phyloP scores from a whole-genome alignment of 2,113 vertebrate species.

The Toxostoma redivivum region DNA sequence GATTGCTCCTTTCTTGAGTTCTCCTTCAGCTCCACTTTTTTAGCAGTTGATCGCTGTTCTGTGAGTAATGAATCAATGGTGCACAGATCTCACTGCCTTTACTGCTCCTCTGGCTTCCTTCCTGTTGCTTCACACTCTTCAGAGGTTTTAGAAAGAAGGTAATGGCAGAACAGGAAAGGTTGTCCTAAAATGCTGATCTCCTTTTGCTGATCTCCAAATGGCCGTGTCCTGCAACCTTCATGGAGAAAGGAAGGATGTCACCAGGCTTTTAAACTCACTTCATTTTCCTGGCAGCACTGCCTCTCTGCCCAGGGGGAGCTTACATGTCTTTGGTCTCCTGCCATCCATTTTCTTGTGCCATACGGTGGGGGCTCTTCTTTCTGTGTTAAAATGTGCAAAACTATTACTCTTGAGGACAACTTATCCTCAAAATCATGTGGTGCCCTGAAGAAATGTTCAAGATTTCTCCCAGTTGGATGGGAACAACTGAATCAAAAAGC shows the following conservation, averaged over 20 bases:
- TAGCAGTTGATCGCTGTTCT: not conserved
- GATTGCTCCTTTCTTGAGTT: not conserved
- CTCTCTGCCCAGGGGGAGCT: not conserved
- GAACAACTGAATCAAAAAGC: not conserved
- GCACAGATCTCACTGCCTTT: not conserved
- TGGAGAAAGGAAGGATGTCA: not conserved
- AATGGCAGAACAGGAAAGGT: not conserved
- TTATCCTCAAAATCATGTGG: not conserved
- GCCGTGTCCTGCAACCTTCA: not conserved
- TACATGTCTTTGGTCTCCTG: not conserved
- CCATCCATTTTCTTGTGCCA: not conserved
- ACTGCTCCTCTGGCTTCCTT: not conserved
- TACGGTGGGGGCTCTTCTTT: not conserved
- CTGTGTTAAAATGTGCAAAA: not conserved
- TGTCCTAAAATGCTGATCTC: not conserved
- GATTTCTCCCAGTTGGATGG: not conserved
- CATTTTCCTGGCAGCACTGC: not conserved
- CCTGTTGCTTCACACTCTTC: not conserved
- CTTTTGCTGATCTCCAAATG: not conserved
- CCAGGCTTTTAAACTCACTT: not conserved
- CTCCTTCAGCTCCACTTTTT: not conserved
- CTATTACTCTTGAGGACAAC: not conserved
- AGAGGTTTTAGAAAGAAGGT: not conserved
- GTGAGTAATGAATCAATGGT: accelerated
- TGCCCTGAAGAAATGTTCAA: not conserved